Evolutionary conservation across 2,113 vertebrate species (phyloP).

Genomic region (Propithecus coquereli): DNA sequence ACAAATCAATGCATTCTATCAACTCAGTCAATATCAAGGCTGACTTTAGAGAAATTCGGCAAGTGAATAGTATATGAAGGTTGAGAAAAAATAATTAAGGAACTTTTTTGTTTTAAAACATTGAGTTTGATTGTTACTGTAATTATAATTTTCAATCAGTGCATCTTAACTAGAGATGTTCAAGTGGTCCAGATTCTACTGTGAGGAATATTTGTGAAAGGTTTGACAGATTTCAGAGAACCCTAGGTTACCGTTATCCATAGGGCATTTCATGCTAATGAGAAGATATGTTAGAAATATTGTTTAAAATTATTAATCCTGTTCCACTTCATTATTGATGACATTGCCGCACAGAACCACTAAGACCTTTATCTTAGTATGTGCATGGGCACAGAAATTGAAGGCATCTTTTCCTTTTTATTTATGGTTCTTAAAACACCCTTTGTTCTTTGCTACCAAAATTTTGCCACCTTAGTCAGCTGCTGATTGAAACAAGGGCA

Average conservation of each 20-base stretch:
- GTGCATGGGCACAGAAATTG: background rate
- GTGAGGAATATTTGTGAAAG: background rate
- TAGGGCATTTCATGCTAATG: background rate
- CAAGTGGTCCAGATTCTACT: background rate
- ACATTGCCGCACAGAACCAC: background rate
- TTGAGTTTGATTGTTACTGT: conserved; percentile 40
- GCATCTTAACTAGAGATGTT: conserved; percentile 17
- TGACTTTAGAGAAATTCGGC: background rate
- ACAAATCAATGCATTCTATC: background rate
- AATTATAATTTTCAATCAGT: background rate
- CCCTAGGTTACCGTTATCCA: background rate
- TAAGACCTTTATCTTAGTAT: background rate
- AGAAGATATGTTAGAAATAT: background rate
- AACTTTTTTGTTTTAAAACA: conserved; percentile 35
- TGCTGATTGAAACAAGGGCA: background rate
- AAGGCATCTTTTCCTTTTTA: background rate
- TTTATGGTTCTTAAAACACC: background rate
- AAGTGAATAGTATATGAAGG: background rate
- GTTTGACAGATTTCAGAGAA: background rate
- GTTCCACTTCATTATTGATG: background rate
- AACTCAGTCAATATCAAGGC: background rate
- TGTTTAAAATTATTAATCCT: background rate
- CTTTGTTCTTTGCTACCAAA: background rate
- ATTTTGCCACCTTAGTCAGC: background rate
- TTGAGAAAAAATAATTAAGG: conserved; percentile 34